Conservation (phyloP, 1,140 invertebrate species). For the Trichogramma pretiosum region DNA sequence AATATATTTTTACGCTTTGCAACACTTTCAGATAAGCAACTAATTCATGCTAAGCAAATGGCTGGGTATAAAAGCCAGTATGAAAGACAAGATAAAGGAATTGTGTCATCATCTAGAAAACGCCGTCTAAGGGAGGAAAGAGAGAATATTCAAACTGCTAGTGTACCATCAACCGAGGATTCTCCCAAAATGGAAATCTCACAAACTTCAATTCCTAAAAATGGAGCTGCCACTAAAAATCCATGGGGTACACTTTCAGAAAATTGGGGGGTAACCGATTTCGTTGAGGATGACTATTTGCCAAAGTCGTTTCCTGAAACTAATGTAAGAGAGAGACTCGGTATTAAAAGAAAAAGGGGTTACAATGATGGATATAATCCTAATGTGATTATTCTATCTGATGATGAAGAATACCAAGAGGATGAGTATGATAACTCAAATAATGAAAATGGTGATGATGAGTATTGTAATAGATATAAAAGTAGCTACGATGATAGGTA, state of each 20-base stretch:
- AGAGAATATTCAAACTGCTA: slow-evolving; percentile 18
- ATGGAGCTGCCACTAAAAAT: slow-evolving; percentile 47
- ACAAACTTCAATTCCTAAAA: background rate
- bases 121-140: slow-evolving; percentile 34
- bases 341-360: slow-evolving; percentile 25
- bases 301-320: slow-evolving; percentile 14
- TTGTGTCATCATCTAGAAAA: slow-evolving; percentile 48
- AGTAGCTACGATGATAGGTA: background rate
- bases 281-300: slow-evolving; percentile 48
- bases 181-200: slow-evolving; percentile 25
- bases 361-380: background rate
- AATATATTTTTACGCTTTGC: slow-evolving; percentile 67
- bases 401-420: too few species aligned
- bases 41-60: slow-evolving; percentile 49
- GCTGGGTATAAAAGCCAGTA: slow-evolving; percentile 58
- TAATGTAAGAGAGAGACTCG: slow-evolving; percentile 38
- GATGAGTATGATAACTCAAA: too few species aligned
- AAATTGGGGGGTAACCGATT: slow-evolving; percentile 58
- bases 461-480: too few species aligned
- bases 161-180: slow-evolving; percentile 27
- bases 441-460: too few species aligned
- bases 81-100: slow-evolving; percentile 55
- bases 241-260: slow-evolving; percentile 63
- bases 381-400: slow-evolving; percentile 13
- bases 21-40: slow-evolving; percentile 55